Evolutionary conservation across 1,140 invertebrate genomes (phyloP).

Genomic region (Branchinecta lynchi): DNA sequence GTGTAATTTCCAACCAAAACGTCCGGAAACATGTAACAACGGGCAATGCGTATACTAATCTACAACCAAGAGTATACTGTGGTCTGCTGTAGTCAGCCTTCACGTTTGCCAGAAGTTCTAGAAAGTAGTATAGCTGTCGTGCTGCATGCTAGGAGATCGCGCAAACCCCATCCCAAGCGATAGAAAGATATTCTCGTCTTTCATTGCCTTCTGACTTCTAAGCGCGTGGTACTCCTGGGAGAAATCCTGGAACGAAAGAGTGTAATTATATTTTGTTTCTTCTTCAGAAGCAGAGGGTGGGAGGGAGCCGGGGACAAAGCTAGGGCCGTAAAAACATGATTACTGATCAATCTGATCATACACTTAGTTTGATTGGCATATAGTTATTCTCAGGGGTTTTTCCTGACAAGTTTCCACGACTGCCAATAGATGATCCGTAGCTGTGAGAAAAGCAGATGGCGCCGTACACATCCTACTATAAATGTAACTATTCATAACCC

Average conservation of each 20-base stretch:
- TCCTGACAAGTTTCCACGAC: too few relatives aligned
- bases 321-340: not conserved
- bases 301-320: not conserved
- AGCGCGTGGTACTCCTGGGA: conserved; percentile 53
- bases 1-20: too few relatives aligned
- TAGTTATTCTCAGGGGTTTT: not conserved
- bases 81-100: too few relatives aligned
- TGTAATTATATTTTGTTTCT: not conserved
- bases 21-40: too few relatives aligned
- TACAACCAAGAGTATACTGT: too few relatives aligned
- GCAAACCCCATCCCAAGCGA: conserved; percentile 34
- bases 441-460: too few relatives aligned
- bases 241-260: conserved; percentile 41
- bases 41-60: too few relatives aligned
- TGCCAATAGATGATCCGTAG: too few relatives aligned
- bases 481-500: too few relatives aligned
- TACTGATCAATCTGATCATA: not conserved
- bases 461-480: too few relatives aligned
- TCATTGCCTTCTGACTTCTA: conserved; percentile 40
- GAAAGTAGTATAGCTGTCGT: conserved; percentile 49
- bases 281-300: not conserved
- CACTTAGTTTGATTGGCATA: conserved; percentile 1
- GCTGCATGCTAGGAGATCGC: conserved; percentile 61
- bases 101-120: not conserved
- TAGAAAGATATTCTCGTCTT: conserved; percentile 38